Percentiles rank a stretch among this genome's conserved stretches.
phyloP scores from a whole-genome alignment of 2,888 invertebrate species.

The Tortrix viridana region DNA sequence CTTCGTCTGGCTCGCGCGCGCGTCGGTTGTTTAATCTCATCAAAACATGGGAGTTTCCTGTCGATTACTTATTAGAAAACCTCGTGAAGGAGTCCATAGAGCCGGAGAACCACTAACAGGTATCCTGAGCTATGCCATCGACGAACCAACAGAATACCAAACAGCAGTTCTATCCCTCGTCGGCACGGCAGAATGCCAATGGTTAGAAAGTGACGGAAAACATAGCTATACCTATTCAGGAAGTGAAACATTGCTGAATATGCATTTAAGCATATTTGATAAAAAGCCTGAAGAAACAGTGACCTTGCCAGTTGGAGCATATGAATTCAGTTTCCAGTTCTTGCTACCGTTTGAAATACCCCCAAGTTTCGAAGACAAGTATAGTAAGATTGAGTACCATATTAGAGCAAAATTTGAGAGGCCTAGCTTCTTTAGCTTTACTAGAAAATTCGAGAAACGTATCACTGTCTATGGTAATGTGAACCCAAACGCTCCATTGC shows the following conservation, averaged over 20 bases:
- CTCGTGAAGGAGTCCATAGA: constrained; percentile 46
- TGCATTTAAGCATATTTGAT: constrained; percentile 17
- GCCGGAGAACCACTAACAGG: constrained; percentile 51
- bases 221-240: background rate
- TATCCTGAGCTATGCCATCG: constrained; percentile 52
- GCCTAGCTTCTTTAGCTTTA: constrained; percentile 48
- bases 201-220: constrained; percentile 38
- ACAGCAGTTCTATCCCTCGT: constrained; percentile 45
- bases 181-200: constrained; percentile 43
- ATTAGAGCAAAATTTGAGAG: constrained; percentile 54
- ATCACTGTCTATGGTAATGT: constrained; percentile 48
- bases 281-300: constrained; percentile 12
- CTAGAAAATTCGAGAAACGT: constrained; percentile 50
- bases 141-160: constrained; percentile 49
- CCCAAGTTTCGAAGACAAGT: constrained; percentile 46
- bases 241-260: constrained; percentile 41
- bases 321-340: constrained; percentile 25
- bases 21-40: background rate
- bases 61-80: constrained; percentile 51
- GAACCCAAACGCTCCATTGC: constrained; percentile 43
- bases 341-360: constrained; percentile 44
- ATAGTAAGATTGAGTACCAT: constrained; percentile 50
- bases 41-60: constrained; percentile 53
- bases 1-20: background rate
- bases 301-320: constrained; percentile 14